Conservation (phyloP, 2,797 vertebrate genomes). For the Gobionotothen gibberifrons region DNA sequence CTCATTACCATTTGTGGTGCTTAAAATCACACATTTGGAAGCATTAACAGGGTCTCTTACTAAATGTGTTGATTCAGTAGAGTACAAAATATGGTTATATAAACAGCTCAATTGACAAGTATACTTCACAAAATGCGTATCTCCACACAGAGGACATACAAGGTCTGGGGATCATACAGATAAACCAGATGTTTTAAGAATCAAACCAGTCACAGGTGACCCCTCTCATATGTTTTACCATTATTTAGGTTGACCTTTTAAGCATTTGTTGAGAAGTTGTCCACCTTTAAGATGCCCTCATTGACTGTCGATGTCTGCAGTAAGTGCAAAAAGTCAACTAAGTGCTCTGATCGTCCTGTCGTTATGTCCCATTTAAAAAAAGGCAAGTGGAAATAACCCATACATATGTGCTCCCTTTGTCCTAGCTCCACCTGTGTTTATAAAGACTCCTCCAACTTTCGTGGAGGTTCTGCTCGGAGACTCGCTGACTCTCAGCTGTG, state of each 20-base stretch:
- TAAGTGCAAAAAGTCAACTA: background rate
- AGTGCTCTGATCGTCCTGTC: background rate
- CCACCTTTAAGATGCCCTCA: background rate
- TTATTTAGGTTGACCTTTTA: background rate
- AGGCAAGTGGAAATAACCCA: slow-evolving; percentile 5
- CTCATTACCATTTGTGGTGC: slow-evolving; percentile 8
- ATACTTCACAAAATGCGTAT: background rate
- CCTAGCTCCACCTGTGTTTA: slow-evolving; percentile 92
- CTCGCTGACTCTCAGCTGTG: slow-evolving; percentile 88
- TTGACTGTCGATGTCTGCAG: background rate
- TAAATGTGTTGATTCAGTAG: slow-evolving; percentile 3
- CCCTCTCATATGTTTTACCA: background rate
- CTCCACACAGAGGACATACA: background rate
- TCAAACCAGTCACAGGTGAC: slow-evolving; percentile 9
- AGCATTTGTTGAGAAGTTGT: background rate
- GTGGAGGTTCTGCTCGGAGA: slow-evolving; percentile 90
- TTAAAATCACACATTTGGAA: background rate
- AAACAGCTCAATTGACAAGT: background rate
- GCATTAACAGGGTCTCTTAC: background rate
- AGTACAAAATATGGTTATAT: background rate
- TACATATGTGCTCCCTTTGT: slow-evolving; percentile 36
- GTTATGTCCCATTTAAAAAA: slow-evolving; percentile 10
- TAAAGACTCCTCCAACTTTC: slow-evolving; percentile 89
- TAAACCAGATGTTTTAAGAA: background rate
- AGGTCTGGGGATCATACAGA: background rate